These are phyloP conservation scores for Nannoperca obscura DNA, from an alignment of 2,797 vertebrate species.

Conservation along the genomic window DNA sequence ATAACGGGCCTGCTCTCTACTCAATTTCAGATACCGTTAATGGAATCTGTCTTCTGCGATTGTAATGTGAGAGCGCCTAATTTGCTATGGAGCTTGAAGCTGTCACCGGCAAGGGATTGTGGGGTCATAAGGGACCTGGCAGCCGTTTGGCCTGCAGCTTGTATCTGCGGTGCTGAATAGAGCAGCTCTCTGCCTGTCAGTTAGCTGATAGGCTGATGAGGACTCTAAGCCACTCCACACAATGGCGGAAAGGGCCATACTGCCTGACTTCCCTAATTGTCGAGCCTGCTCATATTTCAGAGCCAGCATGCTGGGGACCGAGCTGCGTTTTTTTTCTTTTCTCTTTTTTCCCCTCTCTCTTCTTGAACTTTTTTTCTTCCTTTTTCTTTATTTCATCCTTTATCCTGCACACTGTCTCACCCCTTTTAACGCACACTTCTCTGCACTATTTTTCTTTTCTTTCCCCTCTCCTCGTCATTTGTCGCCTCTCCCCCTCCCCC, in stretches of 20 bases:
- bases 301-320: conserved; percentile 89
- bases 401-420: conserved; percentile 79
- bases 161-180: conserved; percentile 99
- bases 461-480: conserved; percentile 66
- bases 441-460: conserved; percentile 68
- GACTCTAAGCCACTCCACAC: conserved; percentile 99
- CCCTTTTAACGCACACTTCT: conserved; percentile 74
- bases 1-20: conserved; percentile 99
- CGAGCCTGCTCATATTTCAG: conserved; percentile 98
- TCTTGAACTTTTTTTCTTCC: conserved; percentile 81
- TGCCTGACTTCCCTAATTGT: conserved; percentile 99
- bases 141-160: conserved; percentile 99
- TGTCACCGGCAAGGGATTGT: conserved; percentile 99
- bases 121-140: conserved; percentile 99
- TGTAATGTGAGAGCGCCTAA: conserved; percentile 99
- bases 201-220: conserved; percentile 99
- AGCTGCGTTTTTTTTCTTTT: conserved; percentile 62
- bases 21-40: conserved; percentile 99
- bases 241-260: conserved; percentile 98
- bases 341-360: conserved; percentile 65
- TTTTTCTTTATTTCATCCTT: conserved; percentile 88
- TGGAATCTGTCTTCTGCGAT: conserved; percentile 99
- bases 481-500: conserved; percentile 56
- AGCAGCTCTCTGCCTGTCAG: conserved; percentile 99
- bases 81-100: conserved; percentile 99